Percentiles rank a stretch among this genome's conserved stretches.
These are phyloP conservation scores for Darevskia nairensis DNA, from an alignment of 2,797 vertebrate species.

Conservation along the genomic window DNA sequence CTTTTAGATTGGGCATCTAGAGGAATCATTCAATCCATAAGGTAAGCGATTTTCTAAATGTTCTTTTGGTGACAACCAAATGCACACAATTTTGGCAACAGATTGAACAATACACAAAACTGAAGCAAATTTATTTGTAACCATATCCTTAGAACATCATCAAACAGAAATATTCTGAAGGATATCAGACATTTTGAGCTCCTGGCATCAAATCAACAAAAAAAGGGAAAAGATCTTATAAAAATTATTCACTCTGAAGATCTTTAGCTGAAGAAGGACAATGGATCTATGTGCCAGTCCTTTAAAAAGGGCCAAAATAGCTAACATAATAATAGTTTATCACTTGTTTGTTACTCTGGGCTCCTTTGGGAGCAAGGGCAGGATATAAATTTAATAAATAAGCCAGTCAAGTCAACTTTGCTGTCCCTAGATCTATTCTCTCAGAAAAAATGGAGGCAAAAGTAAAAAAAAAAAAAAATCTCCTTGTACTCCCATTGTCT, in stretches of 20 bases:
- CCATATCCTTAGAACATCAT: background rate
- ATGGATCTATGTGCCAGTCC: background rate
- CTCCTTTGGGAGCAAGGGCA: too few species aligned
- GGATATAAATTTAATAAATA: too few species aligned
- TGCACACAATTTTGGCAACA: background rate
- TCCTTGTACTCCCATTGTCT: conserved; percentile 3
- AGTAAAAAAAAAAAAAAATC: background rate
- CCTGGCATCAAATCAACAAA: background rate
- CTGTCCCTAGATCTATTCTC: background rate
- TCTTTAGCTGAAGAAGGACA: background rate
- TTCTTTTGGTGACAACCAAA: background rate
- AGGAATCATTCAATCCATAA: background rate
- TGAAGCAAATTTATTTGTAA: background rate
- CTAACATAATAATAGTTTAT: too few species aligned
- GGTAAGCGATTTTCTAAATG: background rate
- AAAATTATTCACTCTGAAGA: background rate
- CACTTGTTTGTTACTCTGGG: too few species aligned
- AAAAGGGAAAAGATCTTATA: background rate
- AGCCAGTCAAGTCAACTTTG: background rate
- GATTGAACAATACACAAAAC: background rate
- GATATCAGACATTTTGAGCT: background rate
- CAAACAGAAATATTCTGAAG: background rate
- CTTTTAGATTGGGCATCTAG: background rate
- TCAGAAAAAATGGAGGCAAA: background rate
- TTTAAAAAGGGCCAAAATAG: background rate